These are phyloP conservation scores for Ianthella basta DNA, from an alignment of 37 sponge, comb jelly and placozoan genomes.

Conservation along the genomic window DNA sequence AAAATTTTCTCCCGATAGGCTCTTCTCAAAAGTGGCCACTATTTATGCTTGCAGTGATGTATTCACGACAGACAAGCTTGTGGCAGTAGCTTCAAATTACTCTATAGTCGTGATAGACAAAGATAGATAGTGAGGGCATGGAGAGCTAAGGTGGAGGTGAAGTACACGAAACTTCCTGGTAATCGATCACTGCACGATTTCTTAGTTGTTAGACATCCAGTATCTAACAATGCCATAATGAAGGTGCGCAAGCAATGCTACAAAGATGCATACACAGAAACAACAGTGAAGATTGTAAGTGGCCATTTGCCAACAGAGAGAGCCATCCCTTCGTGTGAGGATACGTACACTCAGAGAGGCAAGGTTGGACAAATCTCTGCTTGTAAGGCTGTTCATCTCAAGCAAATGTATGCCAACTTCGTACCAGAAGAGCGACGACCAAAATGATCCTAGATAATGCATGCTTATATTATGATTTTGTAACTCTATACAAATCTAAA, in stretches of 20 bases:
- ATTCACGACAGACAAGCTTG: slow-evolving; percentile 12
- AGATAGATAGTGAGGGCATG: slow-evolving; percentile 19
- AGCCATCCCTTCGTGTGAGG: slow-evolving; percentile 10
- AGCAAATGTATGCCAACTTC: slow-evolving; percentile 43
- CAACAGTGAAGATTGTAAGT: background rate
- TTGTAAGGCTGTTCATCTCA: slow-evolving; percentile 21
- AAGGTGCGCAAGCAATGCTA: slow-evolving; percentile 41
- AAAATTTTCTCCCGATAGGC: slow-evolving; percentile 35
- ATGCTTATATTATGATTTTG: too few relatives aligned
- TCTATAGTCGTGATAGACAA: slow-evolving; percentile 6
- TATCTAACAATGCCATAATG: slow-evolving; percentile 14
- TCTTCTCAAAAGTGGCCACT: slow-evolving; percentile 26
- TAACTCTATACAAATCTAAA: too few relatives aligned
- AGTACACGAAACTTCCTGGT: slow-evolving; percentile 34
- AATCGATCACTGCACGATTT: slow-evolving; percentile 32
- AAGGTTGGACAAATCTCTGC: slow-evolving; percentile 9
- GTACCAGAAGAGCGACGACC: slow-evolving; percentile 29
- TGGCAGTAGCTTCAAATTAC: background rate
- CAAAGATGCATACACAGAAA: background rate
- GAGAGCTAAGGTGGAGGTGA: background rate
- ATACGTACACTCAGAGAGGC: slow-evolving; percentile 14
- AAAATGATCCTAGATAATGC: background rate
- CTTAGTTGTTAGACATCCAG: background rate
- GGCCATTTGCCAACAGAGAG: background rate
- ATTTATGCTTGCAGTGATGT: slow-evolving; percentile 28